Evolutionary conservation across 2,113 vertebrate genomes (phyloP).

Genomic region (Hassar affinis): DNA sequence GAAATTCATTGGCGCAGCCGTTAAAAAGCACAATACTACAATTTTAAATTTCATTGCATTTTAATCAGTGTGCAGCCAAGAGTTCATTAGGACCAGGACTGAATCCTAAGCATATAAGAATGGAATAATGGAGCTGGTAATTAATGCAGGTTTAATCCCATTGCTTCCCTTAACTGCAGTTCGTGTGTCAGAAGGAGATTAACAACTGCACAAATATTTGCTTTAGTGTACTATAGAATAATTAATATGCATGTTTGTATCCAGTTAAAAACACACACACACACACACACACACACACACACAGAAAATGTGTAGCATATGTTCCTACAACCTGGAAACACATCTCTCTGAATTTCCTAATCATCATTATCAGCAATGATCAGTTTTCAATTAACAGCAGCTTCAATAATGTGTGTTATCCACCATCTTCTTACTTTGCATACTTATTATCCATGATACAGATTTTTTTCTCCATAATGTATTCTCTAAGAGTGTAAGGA

Average conservation of each 20-base stretch:
- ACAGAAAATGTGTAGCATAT: constrained; percentile 1
- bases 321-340: constrained; percentile 7
- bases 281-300: no score
- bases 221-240: constrained; percentile 27
- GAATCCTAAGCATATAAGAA: constrained; percentile 38
- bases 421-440: constrained; percentile 17
- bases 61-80: constrained; percentile 44
- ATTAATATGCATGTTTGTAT: constrained; percentile 29
- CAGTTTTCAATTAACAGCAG: constrained; percentile 14
- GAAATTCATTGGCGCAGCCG: constrained; percentile 24
- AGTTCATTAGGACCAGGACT: constrained; percentile 41
- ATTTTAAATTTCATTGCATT: constrained; percentile 46
- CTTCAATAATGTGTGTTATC: not conserved
- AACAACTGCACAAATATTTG: constrained; percentile 30
- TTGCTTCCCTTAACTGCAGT: constrained; percentile 15
- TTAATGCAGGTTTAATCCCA: constrained; percentile 47
- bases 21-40: constrained; percentile 43
- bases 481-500: not conserved
- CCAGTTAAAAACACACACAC: not conserved
- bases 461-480: not conserved
- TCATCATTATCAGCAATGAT: constrained; percentile 15
- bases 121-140: constrained; percentile 39
- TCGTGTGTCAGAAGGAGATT: constrained; percentile 34
- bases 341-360: not conserved
- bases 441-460: constrained; percentile 1